A percentile compares a stretch with the other conserved stretches of the same genome.
Evolutionary conservation across 64 coral and sea anemone genomes (phyloP).

Genomic region (Dendrophyllia cribrosa): DNA sequence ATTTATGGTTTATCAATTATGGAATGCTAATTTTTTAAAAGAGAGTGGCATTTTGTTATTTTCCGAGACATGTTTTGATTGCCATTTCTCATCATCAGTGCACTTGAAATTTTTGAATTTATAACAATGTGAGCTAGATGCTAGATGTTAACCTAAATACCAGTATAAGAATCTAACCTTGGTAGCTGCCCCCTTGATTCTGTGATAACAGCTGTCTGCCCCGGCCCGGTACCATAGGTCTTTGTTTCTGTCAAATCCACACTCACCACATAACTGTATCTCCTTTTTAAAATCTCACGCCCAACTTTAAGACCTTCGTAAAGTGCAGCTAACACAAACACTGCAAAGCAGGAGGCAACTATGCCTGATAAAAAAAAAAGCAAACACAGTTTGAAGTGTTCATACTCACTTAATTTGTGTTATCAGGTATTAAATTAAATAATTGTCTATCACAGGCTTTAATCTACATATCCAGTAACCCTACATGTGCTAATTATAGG

Average conservation of each 20-base stretch:
- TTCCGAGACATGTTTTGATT: no score
- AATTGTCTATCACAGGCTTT: no score
- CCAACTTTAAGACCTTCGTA: conserved; percentile 97
- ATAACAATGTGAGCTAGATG: neutral
- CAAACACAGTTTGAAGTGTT: neutral
- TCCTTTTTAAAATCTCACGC: conserved; percentile 86
- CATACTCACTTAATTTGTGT: neutral
- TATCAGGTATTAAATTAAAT: no score
- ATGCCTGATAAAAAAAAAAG: conserved; percentile 62
- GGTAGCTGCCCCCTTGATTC: conserved; percentile 70
- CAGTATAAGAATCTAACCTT: conserved; percentile 38
- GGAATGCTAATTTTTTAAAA: no score
- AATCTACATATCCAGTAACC: no score
- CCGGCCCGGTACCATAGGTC: conserved; percentile 1
- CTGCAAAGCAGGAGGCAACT: conserved; percentile 84
- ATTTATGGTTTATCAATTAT: no score
- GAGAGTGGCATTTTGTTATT: no score
- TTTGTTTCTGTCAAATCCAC: conserved; percentile 66
- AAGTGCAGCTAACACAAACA: conserved; percentile 88
- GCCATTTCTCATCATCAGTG: no score
- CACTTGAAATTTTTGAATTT: neutral
- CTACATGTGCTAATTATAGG: no score
- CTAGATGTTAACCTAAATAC: neutral
- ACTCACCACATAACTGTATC: conserved; percentile 77
- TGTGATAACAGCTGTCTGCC: conserved; percentile 77